Percentiles rank a stretch among this genome's conserved stretches.
Evolutionary conservation across 2,888 invertebrate species (phyloP).

Genomic region (Rotaria macrura): DNA sequence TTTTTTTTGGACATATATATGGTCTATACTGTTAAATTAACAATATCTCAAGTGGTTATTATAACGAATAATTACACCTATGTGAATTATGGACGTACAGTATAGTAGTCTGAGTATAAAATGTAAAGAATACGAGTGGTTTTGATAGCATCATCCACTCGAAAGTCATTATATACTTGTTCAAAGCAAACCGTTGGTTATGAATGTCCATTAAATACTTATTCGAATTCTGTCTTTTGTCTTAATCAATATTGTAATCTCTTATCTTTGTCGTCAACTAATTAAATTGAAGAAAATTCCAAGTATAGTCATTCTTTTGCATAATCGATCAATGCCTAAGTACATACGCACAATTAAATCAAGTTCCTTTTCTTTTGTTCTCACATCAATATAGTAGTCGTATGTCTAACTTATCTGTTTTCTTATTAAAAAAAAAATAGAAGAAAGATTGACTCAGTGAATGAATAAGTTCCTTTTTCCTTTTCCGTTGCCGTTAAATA

Average conservation of each 20-base stretch:
- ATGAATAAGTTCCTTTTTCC: not conserved
- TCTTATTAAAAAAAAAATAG: too few relatives aligned
- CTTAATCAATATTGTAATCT: not conserved
- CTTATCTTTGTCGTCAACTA: not conserved
- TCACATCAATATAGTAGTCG: too few relatives aligned
- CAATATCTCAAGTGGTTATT: not conserved
- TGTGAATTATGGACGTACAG: not conserved
- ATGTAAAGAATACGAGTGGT: not conserved
- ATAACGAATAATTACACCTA: not conserved
- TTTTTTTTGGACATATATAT: not conserved
- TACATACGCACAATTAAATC: too few relatives aligned
- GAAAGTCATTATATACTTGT: not conserved
- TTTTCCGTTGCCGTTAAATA: not conserved
- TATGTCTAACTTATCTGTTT: too few relatives aligned
- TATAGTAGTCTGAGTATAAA: not conserved
- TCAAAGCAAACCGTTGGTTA: not conserved
- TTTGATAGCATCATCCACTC: not conserved
- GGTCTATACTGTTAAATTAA: not conserved
- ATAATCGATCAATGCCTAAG: too few relatives aligned
- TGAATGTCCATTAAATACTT: not conserved
- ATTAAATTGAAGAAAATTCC: not conserved
- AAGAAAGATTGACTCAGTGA: too few relatives aligned
- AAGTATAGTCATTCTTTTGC: too few relatives aligned
- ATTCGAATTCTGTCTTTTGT: not conserved
- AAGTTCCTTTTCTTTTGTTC: too few relatives aligned